These are phyloP conservation scores for Pangasianodon gigas DNA, from an alignment of 2,113 vertebrate species.

Conservation along the genomic window DNA sequence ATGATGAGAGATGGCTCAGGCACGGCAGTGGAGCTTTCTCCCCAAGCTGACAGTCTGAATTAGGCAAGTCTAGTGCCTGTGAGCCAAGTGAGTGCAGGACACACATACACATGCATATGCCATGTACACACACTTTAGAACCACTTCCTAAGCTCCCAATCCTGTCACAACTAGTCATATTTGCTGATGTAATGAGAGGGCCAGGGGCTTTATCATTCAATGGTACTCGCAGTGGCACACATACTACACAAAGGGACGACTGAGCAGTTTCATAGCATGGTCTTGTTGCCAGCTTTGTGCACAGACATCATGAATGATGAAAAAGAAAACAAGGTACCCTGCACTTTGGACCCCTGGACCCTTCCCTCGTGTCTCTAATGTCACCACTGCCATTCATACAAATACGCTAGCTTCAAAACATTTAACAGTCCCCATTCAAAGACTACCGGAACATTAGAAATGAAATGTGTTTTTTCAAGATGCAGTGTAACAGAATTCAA, in stretches of 20 bases:
- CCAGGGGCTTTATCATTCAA: slow-evolving; percentile 13
- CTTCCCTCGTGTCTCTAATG: neutral
- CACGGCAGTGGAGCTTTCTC: slow-evolving; percentile 61
- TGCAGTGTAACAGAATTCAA: neutral
- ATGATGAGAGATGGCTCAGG: slow-evolving; percentile 74
- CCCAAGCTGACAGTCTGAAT: slow-evolving; percentile 77
- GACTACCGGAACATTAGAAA: neutral
- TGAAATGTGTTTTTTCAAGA: neutral
- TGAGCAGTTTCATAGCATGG: slow-evolving; percentile 3
- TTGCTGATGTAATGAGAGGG: slow-evolving; percentile 11
- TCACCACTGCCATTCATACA: neutral
- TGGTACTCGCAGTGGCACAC: neutral
- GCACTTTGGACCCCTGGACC: neutral
- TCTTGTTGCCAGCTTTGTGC: neutral
- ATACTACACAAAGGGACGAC: neutral
- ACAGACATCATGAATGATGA: neutral
- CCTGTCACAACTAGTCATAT: slow-evolving; percentile 11
- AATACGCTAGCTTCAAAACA: neutral
- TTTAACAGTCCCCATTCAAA: neutral
- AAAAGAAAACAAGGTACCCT: neutral
- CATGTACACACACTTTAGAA: neutral
- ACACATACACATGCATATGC: slow-evolving; percentile 12
- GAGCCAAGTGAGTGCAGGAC: slow-evolving; percentile 15
- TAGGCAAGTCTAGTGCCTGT: slow-evolving; percentile 64
- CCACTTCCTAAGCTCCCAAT: slow-evolving; percentile 28